These are phyloP conservation scores for Fringilla coelebs DNA, from an alignment of 2,797 vertebrate genomes.

Conservation along the genomic window DNA sequence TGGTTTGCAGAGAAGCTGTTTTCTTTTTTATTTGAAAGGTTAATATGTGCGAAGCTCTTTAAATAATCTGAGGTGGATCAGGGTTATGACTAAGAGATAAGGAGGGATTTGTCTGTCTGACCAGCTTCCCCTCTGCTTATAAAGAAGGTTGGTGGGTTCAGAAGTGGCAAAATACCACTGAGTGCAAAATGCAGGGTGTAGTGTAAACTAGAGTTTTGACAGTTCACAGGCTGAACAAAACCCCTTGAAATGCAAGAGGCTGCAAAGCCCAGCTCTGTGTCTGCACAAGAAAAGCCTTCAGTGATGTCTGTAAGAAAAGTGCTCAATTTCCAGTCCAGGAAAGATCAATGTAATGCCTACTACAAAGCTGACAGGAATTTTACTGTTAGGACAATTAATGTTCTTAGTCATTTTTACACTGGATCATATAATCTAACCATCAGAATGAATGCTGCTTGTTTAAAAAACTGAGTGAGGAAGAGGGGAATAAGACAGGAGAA, in stretches of 20 bases:
- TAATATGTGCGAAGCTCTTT: neutral
- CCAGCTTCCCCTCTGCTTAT: conserved; percentile 15
- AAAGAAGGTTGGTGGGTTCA: conserved; percentile 30
- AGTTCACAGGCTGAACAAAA: neutral
- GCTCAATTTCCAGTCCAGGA: neutral
- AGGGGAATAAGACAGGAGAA: neutral
- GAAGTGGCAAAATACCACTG: neutral
- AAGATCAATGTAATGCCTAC: neutral
- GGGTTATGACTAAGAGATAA: conserved; percentile 38
- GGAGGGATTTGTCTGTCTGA: conserved; percentile 54
- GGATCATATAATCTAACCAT: neutral
- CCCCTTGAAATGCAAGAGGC: neutral
- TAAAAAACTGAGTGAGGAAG: neutral
- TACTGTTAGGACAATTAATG: neutral
- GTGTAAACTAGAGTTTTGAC: neutral
- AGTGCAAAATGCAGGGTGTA: neutral
- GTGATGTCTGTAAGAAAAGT: neutral
- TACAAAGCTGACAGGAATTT: neutral
- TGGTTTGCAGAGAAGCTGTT: neutral
- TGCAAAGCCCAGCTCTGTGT: neutral
- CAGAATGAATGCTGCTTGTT: neutral
- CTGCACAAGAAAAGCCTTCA: neutral
- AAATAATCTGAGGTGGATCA: conserved; percentile 10
- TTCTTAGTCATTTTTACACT: neutral
- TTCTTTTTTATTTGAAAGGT: neutral